Base-by-base conservation (phyloP, 2,797 vertebrate species). In the Chaetophractus vellerosus region DNA sequence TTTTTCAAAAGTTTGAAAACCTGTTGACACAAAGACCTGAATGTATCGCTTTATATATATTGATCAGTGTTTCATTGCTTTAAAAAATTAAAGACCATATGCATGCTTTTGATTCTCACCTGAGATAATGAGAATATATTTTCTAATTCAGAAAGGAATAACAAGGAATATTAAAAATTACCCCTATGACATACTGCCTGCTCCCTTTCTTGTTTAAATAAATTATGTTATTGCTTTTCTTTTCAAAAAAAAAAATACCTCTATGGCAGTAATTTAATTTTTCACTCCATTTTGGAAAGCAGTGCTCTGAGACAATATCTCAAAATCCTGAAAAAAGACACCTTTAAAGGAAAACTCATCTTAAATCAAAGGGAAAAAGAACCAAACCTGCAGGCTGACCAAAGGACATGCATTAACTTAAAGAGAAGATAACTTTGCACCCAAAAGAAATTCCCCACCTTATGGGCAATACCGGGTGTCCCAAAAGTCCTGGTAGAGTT, bases 241-340 rank as follows among this genome's bases (percentile, higher is more conserved):
- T 45, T 45, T 45, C 45, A 5, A 45, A 45, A 45, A 45, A 45
- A 18, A 55, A 52, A 52, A 16, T 52, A 52, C 52, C 52, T 52
- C 52, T 52, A 18, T 52, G 50, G 33, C 61, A 78, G 66, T 14
- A 36, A 75, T 91, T 71, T 75, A 88, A 50, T 45, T 87, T 80
- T 86, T 93, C 9, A n/a, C 16, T 80, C 45, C 68, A 10, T 92
- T 83, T 94, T 72, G 84, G 75, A 88, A 91, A 95, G 63, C 36
- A 79, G 6, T 59, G 12, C 5, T 90, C 2, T 61, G n/a, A 81
- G 48, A 76, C 36, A 86, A 41, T 82, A 57, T 76, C 12, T 93
- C 11, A 64, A 57, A 81, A 69, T 91, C 26, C 21, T 81, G 59
- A 45, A 81, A 38, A 69, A 92, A 52, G 18, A 79, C 1, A 12